phyloP scores from a whole-genome alignment of 2,888 invertebrate species.

The Micoletzkya japonica region DNA sequence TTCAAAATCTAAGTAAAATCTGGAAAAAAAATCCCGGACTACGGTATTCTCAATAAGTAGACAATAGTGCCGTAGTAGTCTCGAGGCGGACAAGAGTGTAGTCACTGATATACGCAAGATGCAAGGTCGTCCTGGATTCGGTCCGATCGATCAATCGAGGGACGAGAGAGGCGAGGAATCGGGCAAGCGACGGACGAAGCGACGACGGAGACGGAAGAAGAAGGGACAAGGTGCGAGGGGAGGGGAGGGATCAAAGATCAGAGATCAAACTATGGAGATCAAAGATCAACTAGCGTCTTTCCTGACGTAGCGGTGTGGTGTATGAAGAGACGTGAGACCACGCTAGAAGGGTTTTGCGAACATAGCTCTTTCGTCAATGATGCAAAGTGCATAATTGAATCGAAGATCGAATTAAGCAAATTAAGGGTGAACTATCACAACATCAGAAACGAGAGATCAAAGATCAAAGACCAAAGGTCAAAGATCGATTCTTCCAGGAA shows the following conservation, averaged over 20 bases:
- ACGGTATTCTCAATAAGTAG: background rate
- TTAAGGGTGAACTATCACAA: no score
- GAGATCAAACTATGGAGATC: background rate
- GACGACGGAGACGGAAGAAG: conserved; percentile 3
- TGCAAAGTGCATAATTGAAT: no score
- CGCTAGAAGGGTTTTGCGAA: no score
- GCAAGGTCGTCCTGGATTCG: no score
- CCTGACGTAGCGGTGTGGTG: no score
- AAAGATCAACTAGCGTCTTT: background rate
- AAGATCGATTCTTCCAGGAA: conserved; percentile 2
- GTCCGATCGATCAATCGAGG: background rate
- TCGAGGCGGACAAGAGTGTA: background rate
- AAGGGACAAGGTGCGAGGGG: conserved; percentile 13
- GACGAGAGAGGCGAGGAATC: background rate
- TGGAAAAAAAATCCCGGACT: background rate
- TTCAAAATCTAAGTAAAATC: no score
- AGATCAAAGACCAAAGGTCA: background rate
- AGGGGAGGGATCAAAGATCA: background rate
- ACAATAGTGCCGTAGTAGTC: no score
- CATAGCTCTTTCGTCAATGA: no score
- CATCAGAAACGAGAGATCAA: no score
- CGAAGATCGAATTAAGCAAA: no score
- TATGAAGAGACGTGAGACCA: no score
- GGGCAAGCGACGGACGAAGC: background rate
- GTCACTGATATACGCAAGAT: no score